Evolutionary conservation across 1,140 invertebrate species (phyloP).

Genomic region (Leptonema lineaticorne): DNA sequence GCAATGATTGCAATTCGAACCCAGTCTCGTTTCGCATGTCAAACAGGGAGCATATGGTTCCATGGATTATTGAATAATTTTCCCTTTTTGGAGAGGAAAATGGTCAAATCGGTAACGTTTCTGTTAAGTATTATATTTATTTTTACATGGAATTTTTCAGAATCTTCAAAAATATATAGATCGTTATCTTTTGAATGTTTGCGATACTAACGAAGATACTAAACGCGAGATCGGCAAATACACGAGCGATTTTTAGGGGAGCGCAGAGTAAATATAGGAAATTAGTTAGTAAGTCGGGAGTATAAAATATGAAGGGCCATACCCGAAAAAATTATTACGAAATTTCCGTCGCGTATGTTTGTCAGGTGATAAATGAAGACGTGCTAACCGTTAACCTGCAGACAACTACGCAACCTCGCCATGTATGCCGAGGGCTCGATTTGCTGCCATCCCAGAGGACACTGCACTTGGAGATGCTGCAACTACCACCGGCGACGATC

Average conservation of each 20-base stretch:
- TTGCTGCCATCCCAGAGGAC: constrained; percentile 40
- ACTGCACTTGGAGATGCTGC: constrained; percentile 30
- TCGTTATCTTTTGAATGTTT: too few species aligned
- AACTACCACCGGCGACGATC: background rate
- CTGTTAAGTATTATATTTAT: too few species aligned
- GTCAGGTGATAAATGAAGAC: constrained; percentile 35
- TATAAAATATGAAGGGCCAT: background rate
- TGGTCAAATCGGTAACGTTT: too few species aligned
- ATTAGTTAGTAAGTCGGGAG: background rate
- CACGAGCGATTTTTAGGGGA: background rate
- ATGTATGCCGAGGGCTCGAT: constrained; percentile 36
- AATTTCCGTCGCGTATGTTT: constrained; percentile 27
- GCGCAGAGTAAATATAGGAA: background rate
- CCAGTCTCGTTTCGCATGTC: too few species aligned
- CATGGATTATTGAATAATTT: too few species aligned
- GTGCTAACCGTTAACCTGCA: constrained; percentile 34
- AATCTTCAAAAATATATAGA: too few species aligned
- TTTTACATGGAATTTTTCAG: too few species aligned
- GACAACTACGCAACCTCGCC: constrained; percentile 38
- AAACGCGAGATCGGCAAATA: too few species aligned
- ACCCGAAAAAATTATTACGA: constrained; percentile 21
- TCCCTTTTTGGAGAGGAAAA: too few species aligned
- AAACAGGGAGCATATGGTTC: too few species aligned
- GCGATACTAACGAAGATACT: too few species aligned
- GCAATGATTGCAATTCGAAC: too few species aligned